phyloP scores from a whole-genome alignment of 1,140 invertebrate species.

The Platorchestia sp. region DNA sequence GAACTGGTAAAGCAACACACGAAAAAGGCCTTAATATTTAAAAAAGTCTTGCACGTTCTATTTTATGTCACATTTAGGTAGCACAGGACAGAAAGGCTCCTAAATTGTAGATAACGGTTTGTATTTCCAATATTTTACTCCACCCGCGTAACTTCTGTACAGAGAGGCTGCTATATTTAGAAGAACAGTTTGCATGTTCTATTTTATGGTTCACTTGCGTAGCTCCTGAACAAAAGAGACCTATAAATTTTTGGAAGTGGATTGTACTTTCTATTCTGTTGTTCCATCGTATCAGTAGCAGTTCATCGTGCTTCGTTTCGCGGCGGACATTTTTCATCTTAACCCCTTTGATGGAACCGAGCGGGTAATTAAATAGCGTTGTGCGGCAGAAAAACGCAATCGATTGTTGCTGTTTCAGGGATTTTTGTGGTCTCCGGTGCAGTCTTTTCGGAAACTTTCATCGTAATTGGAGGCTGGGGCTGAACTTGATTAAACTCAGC shows the following conservation, averaged over 20 bases:
- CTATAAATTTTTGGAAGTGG: neutral
- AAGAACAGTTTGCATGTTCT: neutral
- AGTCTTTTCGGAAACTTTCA: neutral
- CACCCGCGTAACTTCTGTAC: no score
- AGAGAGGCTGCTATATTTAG: no score
- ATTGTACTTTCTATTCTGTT: neutral
- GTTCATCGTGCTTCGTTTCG: neutral
- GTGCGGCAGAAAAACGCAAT: neutral
- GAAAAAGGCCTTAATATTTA: no score
- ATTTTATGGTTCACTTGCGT: neutral
- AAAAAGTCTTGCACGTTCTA: no score
- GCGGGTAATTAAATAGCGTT: neutral
- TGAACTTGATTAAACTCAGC: neutral
- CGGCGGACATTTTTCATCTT: neutral
- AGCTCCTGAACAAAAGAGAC: neutral
- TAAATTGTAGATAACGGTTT: no score
- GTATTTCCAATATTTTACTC: no score
- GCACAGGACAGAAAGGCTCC: no score
- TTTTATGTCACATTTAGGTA: no score
- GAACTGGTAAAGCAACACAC: no score
- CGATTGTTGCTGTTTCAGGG: neutral
- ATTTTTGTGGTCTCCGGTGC: neutral
- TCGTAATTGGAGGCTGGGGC: neutral
- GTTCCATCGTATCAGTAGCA: neutral
- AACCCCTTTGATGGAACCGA: neutral